Conservation (phyloP, 2,797 vertebrate genomes). For the Saxicola maurus region DNA sequence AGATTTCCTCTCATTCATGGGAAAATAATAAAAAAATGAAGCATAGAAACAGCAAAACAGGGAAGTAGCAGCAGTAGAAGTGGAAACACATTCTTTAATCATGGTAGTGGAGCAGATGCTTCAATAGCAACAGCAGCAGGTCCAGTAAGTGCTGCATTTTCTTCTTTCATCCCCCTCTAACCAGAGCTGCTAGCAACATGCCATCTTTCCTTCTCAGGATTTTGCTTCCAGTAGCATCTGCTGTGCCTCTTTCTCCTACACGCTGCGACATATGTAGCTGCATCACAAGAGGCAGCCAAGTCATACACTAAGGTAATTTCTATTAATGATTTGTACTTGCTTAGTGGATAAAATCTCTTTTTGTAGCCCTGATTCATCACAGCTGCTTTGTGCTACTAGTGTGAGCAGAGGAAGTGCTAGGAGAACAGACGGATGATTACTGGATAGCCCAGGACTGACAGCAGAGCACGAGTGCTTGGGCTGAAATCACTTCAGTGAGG, state of each 20-base stretch:
- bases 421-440: background rate
- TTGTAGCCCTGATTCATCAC: constrained; percentile 2
- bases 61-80: constrained; percentile 14
- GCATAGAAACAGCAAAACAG: background rate
- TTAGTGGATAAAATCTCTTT: constrained; percentile 20
- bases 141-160: constrained; percentile 49
- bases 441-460: background rate
- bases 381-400: background rate
- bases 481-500: background rate
- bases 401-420: background rate
- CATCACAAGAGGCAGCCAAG: constrained; percentile 48
- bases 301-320: constrained; percentile 56
- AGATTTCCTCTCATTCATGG: background rate
- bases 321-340: constrained; percentile 52
- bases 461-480: background rate
- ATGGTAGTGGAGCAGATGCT: constrained; percentile 59
- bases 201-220: constrained; percentile 55
- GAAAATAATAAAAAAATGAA: background rate
- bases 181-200: constrained; percentile 42
- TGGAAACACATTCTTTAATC: constrained; percentile 43
- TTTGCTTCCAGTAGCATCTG: constrained; percentile 63
- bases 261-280: constrained; percentile 49
- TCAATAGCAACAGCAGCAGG: constrained; percentile 56
- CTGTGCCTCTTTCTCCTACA: constrained; percentile 42
- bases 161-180: constrained; percentile 43